A percentile compares a stretch with the other conserved stretches of the same genome.
phyloP scores from a whole-genome alignment of 2,888 invertebrate genomes.

The Megaustenia siamemsis region DNA sequence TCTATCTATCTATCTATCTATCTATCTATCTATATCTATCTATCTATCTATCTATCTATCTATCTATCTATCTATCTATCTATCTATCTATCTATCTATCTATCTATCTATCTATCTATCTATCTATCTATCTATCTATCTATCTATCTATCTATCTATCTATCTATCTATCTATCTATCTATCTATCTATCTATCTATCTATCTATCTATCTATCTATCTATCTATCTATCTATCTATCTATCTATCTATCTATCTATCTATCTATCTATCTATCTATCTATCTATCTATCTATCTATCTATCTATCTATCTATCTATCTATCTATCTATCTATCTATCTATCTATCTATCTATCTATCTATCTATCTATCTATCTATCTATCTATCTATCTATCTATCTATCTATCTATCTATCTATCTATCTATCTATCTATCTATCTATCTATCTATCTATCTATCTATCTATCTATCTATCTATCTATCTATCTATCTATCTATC shows the following conservation, averaged over 20 bases:
- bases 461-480: conserved; percentile 1
- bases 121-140: background rate
- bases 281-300: conserved; percentile 9
- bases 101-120: background rate
- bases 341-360: background rate
- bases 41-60: conserved; percentile 9
- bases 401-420: conserved; percentile 9
- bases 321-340: background rate
- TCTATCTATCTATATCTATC: conserved; percentile 9
- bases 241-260: conserved; percentile 1
- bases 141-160: background rate
- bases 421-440: conserved; percentile 9
- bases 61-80: conserved; percentile 9
- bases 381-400: conserved; percentile 9
- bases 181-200: conserved; percentile 9
- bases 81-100: conserved; percentile 5
- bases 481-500: conserved; percentile 1
- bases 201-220: conserved; percentile 7
- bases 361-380: conserved; percentile 9
- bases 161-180: conserved; percentile 7
- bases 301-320: conserved; percentile 1
- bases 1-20: background rate
- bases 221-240: background rate
- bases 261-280: conserved; percentile 3
- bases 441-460: conserved; percentile 6